These are phyloP conservation scores for Sturnira hondurensis DNA, from an alignment of 2,113 vertebrate genomes.

Conservation along the genomic window DNA sequence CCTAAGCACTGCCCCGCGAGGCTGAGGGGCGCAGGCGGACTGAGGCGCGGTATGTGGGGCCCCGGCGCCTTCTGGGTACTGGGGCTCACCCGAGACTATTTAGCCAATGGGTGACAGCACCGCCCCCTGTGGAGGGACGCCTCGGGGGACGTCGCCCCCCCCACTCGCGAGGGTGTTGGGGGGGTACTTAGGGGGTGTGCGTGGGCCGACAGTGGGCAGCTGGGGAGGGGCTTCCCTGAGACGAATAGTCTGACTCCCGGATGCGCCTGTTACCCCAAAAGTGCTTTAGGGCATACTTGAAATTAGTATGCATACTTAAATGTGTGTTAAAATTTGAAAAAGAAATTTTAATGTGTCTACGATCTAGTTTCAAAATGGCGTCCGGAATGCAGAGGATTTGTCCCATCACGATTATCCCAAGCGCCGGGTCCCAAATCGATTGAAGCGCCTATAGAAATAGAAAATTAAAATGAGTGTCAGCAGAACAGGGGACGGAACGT, in stretches of 20 bases:
- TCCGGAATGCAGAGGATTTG: fast-evolving
- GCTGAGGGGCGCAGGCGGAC: not conserved
- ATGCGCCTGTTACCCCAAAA: fast-evolving
- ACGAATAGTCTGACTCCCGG: fast-evolving
- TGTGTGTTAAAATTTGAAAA: not conserved
- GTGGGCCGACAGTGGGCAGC: fast-evolving
- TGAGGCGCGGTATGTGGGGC: not conserved
- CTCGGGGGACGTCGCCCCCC: not conserved
- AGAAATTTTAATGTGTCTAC: too few species aligned
- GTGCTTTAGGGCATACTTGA: not conserved
- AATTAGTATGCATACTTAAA: not conserved
- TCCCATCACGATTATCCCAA: fast-evolving
- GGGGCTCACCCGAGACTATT: not conserved
- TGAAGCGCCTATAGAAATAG: not conserved
- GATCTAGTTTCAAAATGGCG: constrained; percentile 41
- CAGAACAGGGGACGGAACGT: too few species aligned
- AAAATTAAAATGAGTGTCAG: not conserved
- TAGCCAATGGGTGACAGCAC: constrained; percentile 52
- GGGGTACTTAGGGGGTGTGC: not conserved
- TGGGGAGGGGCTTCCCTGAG: fast-evolving
- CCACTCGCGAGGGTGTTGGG: fast-evolving
- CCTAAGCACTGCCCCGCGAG: fast-evolving
- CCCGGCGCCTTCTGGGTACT: not conserved
- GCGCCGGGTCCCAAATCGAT: not conserved
- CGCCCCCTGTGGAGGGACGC: not conserved